phyloP scores from a whole-genome alignment of 2,113 vertebrate species.

The Halichoerus grypus region DNA sequence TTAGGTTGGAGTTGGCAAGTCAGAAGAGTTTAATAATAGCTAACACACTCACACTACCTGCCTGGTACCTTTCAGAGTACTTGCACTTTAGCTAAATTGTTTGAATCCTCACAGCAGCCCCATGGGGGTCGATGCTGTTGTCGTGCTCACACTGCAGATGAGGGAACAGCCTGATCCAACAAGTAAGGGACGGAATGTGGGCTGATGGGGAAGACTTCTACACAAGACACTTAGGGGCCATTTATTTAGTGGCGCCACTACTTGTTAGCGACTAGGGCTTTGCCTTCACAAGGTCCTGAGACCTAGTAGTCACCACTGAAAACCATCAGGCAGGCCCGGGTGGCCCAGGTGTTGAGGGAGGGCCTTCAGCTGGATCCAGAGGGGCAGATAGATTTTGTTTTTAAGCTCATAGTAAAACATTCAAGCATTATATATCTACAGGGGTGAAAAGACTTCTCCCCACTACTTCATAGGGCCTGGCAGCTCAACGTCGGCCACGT shows the following conservation, averaged over 20 bases:
- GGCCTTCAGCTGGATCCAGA: not conserved
- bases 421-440: not conserved
- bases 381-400: not conserved
- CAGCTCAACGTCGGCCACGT: not conserved
- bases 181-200: no score
- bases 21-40: not conserved
- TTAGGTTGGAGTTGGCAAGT: not conserved
- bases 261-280: not conserved
- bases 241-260: no score
- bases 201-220: rapidly evolving
- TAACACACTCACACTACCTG: not conserved
- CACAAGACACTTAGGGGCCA: no score
- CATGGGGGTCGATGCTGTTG: rapidly evolving
- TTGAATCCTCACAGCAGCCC: not conserved
- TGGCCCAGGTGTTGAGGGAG: not conserved
- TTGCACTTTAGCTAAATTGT: not conserved
- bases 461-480: not conserved
- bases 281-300: not conserved
- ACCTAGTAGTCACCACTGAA: not conserved
- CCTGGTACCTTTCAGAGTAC: not conserved
- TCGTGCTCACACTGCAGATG: not conserved
- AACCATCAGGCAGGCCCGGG: not conserved
- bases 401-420: not conserved
- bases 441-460: not conserved
- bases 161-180: not conserved